phyloP scores from a whole-genome alignment of 2,113 vertebrate species.

The Rousettus leschenaultii region DNA sequence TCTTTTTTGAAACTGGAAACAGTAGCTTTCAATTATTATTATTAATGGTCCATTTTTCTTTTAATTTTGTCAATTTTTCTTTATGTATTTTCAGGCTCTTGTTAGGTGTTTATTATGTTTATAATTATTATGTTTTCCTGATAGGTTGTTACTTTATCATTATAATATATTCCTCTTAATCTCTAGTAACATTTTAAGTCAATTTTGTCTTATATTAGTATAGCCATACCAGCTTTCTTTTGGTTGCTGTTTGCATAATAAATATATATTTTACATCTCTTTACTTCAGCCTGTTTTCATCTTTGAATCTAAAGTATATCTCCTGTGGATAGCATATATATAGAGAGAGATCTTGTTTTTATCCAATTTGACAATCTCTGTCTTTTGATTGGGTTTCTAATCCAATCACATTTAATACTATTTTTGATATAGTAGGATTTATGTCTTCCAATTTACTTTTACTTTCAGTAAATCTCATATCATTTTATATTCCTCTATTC shows the following conservation, averaged over 20 bases:
- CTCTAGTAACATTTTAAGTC: not conserved
- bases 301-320: not conserved
- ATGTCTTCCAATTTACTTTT: not conserved
- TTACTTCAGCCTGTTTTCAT: not conserved
- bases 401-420: not conserved
- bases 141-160: not conserved
- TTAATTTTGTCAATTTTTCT: not conserved
- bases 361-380: not conserved
- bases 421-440: not conserved
- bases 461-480: not conserved
- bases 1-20: not conserved
- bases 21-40: not conserved
- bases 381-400: not conserved
- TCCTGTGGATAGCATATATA: not conserved
- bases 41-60: not conserved
- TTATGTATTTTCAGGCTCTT: not conserved
- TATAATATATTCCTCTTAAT: not conserved
- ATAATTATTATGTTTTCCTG: not conserved
- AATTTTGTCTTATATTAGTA: not conserved
- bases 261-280: not conserved
- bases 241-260: not conserved
- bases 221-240: not conserved
- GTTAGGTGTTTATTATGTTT: not conserved
- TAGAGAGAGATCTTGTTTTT: not conserved
- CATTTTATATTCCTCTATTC: not conserved